phyloP scores from a whole-genome alignment of 64 coral and sea anemone species.

The Actinia tenebrosa region DNA sequence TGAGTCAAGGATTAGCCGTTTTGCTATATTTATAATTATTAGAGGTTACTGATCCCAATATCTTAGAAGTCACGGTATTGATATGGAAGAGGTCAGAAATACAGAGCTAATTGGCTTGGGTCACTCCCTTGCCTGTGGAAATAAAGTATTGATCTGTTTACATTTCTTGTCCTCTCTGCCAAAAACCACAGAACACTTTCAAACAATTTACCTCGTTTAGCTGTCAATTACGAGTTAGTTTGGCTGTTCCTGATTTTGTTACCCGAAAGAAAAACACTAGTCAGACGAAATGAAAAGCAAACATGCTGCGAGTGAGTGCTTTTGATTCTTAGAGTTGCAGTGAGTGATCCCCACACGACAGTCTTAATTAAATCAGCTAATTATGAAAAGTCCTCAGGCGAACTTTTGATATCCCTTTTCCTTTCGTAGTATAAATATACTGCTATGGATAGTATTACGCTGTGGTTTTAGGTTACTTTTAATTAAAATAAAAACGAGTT shows the following conservation, averaged over 20 bases:
- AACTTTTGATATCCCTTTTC: background rate
- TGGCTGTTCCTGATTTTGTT: background rate
- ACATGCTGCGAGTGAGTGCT: background rate
- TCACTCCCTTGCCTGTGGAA: background rate
- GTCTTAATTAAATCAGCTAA: background rate
- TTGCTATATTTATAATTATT: too few species aligned
- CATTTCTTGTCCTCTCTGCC: background rate
- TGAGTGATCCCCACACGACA: background rate
- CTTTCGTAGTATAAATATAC: background rate
- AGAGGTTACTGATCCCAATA: too few species aligned
- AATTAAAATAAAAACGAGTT: too few species aligned
- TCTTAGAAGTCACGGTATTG: too few species aligned
- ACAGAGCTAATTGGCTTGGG: background rate
- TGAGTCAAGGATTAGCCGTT: background rate
- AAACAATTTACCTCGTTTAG: background rate
- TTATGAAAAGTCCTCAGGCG: background rate
- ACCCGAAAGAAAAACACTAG: background rate
- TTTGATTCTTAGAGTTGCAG: background rate
- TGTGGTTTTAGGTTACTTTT: background rate
- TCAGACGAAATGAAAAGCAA: background rate
- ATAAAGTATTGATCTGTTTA: background rate
- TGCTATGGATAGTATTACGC: background rate
- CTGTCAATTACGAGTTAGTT: background rate
- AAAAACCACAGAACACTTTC: background rate
- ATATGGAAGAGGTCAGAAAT: too few species aligned